Percentiles rank a stretch among this genome's conserved stretches.
phyloP scores from a whole-genome alignment of 2,113 vertebrate genomes.

The Gallinago undulata region DNA sequence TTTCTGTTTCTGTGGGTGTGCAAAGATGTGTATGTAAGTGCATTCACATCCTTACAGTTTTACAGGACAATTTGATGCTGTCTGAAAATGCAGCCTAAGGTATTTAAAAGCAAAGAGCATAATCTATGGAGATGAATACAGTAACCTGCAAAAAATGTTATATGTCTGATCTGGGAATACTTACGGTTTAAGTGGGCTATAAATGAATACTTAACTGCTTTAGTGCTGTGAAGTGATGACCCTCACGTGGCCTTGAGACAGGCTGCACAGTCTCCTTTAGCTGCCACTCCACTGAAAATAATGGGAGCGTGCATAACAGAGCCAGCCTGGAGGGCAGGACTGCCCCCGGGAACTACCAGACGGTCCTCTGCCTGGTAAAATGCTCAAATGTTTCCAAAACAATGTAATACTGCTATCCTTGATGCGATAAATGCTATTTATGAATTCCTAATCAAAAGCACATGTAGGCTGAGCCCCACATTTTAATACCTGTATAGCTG shows the following conservation, averaged over 20 bases:
- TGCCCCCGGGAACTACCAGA: neutral
- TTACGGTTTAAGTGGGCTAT: conserved; percentile 23
- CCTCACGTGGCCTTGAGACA: conserved; percentile 6
- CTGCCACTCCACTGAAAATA: conserved; percentile 24
- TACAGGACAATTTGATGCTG: neutral
- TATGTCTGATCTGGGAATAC: conserved; percentile 37
- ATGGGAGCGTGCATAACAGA: neutral
- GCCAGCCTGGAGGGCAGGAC: neutral
- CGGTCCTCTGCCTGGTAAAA: neutral
- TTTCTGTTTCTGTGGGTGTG: neutral
- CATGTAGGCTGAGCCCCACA: neutral
- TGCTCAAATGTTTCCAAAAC: neutral
- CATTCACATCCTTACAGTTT: neutral
- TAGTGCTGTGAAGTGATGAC: conserved; percentile 33
- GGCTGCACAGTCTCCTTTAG: neutral
- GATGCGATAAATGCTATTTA: neutral
- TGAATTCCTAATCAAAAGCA: conserved; percentile 4
- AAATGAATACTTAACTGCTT: conserved; percentile 46
- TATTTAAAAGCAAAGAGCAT: conserved; percentile 10
- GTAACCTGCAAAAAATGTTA: conserved; percentile 5
- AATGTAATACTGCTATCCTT: neutral
- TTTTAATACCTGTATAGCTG: neutral
- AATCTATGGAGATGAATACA: neutral
- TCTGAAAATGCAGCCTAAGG: conserved; percentile 25
- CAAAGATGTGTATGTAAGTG: neutral